Base-by-base conservation (phyloP, 2,113 vertebrate species). In the Peromyscus polionotus region DNA sequence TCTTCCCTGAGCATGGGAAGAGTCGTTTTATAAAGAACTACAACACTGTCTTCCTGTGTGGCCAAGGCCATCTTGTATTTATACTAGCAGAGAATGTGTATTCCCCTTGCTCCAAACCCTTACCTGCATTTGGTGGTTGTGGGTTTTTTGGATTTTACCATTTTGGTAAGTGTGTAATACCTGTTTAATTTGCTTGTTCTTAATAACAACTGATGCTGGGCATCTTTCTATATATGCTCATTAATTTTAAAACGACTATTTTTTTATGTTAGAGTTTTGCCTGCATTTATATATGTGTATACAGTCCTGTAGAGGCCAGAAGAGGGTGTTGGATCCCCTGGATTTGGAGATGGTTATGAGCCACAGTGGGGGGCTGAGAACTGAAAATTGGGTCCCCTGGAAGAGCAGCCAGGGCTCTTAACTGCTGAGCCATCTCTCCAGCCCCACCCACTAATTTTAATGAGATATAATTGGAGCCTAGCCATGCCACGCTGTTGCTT, bases 391-490 rank as follows among this genome's bases (percentile, higher is more conserved):
- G 57, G 57, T 2, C 22, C 54, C 39, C 36, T 17, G n/a, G 36
- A 39, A 83, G n/a, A 61, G 4, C 36, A 83, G 24, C 57, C 7
- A 39, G 80, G 36, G 54, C 51, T 59, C 22, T 26, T 83, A 59
- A 24, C 54, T 7, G 54, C 54, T 8, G 5, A 83, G 80, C 36
- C 20, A 13, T n/a, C 54, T 24, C 77, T 80, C 9, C 48, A 57
- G 51, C 5, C 51, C 77, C 24, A 24, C 54, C 54, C 31, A 31
- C 42, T 48, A 68, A 1, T 57, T 57, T 95, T 59, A 81, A n/a
- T 79, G 90, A 80, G 20, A 26, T 77, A 67, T 92, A 39, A 80
- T 89, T 68, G 28, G 80, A 93, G 28, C 19, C 59, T 65, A 54
- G 36, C 63, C 90, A 51, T 61, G 42, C 14, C 33, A 84, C 6